Conservation (phyloP, 1,140 invertebrate genomes). For the Zaprionus inermis region DNA sequence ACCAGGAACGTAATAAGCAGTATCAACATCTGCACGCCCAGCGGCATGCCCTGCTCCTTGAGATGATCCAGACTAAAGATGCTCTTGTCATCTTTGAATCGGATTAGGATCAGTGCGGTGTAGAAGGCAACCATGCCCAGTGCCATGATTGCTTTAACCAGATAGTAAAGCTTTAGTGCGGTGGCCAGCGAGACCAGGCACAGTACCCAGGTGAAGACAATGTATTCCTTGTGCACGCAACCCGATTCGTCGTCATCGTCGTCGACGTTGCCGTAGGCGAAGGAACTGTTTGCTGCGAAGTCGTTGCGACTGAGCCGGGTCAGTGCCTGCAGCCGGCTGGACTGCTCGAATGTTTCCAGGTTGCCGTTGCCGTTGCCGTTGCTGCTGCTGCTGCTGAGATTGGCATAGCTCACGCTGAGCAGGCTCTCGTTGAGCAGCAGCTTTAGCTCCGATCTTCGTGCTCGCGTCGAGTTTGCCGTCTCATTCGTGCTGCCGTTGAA, state of each 20-base stretch:
- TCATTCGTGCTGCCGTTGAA: constrained; percentile 53
- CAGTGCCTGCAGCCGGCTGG: constrained; percentile 50
- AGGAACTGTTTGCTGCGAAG: background rate
- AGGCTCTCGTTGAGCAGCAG: constrained; percentile 60
- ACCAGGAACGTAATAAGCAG: constrained; percentile 92
- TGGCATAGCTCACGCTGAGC: constrained; percentile 54
- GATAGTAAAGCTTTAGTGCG: constrained; percentile 95
- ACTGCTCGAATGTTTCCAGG: constrained; percentile 56
- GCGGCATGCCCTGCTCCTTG: constrained; percentile 85
- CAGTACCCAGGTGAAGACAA: constrained; percentile 97
- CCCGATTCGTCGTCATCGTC: background rate
- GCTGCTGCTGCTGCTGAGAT: constrained; percentile 20
- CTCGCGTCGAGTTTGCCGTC: background rate
- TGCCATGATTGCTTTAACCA: constrained; percentile 94
- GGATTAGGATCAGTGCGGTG: constrained; percentile 88
- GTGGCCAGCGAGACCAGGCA: constrained; percentile 95
- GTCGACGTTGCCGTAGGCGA: background rate
- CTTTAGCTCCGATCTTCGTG: constrained; percentile 78
- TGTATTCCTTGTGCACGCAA: constrained; percentile 92
- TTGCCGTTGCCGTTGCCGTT: too few species aligned
- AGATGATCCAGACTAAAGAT: constrained; percentile 60
- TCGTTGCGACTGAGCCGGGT: constrained; percentile 33
- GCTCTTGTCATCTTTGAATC: constrained; percentile 78
- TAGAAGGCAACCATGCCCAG: constrained; percentile 90
- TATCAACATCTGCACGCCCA: constrained; percentile 91